Evolutionary conservation across 2,888 invertebrate species (phyloP).

Genomic region (Xanthia togata): DNA sequence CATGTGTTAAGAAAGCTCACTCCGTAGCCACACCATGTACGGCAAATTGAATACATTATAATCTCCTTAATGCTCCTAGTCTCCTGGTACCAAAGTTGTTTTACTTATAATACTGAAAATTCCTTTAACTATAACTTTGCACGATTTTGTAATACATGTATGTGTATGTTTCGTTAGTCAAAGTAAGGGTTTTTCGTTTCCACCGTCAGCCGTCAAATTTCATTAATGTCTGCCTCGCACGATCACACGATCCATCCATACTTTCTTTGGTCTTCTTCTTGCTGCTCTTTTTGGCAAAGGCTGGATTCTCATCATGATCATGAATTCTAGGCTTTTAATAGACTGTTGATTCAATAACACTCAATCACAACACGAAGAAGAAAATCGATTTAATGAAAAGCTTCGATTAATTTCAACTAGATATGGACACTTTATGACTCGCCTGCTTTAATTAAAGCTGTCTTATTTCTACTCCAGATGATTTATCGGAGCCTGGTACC

Average conservation of each 20-base stretch:
- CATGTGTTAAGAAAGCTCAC: constrained; percentile 49
- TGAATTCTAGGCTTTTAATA: neutral
- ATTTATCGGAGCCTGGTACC: constrained; percentile 52
- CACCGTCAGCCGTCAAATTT: neutral
- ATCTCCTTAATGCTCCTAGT: constrained; percentile 41
- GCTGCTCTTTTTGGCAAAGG: neutral
- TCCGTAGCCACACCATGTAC: constrained; percentile 46
- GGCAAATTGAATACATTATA: constrained; percentile 64
- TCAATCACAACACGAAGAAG: constrained; percentile 39
- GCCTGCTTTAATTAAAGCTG: constrained; percentile 48
- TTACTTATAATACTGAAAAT: constrained; percentile 43
- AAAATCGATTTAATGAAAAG: constrained; percentile 41
- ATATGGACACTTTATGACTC: constrained; percentile 42
- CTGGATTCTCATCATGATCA: neutral
- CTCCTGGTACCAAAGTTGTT: constrained; percentile 32
- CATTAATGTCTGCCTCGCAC: neutral
- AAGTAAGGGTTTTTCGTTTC: neutral
- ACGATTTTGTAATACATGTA: constrained; percentile 42
- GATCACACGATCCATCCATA: neutral
- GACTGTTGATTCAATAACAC: constrained; percentile 38
- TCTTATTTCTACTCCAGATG: constrained; percentile 41
- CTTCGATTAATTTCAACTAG: constrained; percentile 36
- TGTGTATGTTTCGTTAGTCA: neutral
- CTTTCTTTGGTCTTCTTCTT: no score
- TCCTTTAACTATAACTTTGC: constrained; percentile 16